Base-by-base conservation (phyloP, 2,797 vertebrate genomes). In the Cichlasoma orientale region DNA sequence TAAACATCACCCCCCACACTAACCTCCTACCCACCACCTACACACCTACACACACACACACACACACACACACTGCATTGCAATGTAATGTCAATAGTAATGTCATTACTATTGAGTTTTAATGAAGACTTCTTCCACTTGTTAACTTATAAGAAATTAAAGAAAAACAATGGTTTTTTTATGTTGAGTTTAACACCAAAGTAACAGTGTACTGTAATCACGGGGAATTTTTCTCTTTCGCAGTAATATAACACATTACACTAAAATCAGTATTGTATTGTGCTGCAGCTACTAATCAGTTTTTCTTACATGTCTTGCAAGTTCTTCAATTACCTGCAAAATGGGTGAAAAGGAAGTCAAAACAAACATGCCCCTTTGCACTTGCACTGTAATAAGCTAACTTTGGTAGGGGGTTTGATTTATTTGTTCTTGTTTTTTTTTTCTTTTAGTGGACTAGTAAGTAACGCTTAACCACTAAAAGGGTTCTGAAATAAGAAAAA, bases 1-100 rank as follows among this genome's bases (percentile, higher is more conserved):
- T 94, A 94, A 93, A 94, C 90, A 94, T 89, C 88, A 59, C 84
- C 75, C 47, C 76, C 72, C 68, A 52, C 79, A 86, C 87, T 86
- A 47, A 6, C 56, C 14, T n/a, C 56, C 29, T 19, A 44, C 38
- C 9, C 16, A 19, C 38, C 9, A 66, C 41, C 25, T 2, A 19
- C 47, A 7, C 47, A 50, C 47, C 19, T 5, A 18, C 14, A 47
- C 44, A 2, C 16, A 18, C 44, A 18, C 16, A 18, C 44, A 18
- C 44, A 3, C 44, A 47, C 14, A 13, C 12, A 41, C 38, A 38
- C n/a, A n/a, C n/a, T n/a, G n/a, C n/a, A n/a, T n/a, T n/a, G n/a
- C n/a, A n/a, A n/a, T n/a, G n/a, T n/a, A n/a, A n/a, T n/a, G n/a
- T n/a, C n/a, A n/a, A n/a, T n/a, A n/a, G n/a, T n/a, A n/a, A 19